These are phyloP conservation scores for Abscondita cerata DNA, from an alignment of 2,888 invertebrate species.

Conservation along the genomic window DNA sequence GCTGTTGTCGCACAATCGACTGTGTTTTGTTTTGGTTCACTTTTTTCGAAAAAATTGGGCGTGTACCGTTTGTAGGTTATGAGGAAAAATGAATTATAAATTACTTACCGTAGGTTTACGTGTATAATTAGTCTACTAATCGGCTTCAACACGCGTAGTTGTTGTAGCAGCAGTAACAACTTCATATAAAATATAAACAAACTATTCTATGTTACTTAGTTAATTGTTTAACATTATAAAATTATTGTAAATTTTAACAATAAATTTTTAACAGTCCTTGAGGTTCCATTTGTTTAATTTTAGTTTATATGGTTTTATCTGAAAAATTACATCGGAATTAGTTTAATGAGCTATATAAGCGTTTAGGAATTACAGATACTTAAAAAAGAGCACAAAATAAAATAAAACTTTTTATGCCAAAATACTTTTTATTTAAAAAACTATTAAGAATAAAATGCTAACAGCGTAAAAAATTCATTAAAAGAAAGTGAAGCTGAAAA, in stretches of 20 bases:
- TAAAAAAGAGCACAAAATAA: slow-evolving; percentile 43
- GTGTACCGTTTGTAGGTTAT: slow-evolving; percentile 41
- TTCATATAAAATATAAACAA: slow-evolving; percentile 30
- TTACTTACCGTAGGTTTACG: slow-evolving; percentile 28
- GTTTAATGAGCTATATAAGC: not conserved
- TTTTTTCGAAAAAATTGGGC: slow-evolving; percentile 51
- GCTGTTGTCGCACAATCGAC: slow-evolving; percentile 48
- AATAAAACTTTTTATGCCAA: slow-evolving; percentile 42
- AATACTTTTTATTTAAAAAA: slow-evolving; percentile 46
- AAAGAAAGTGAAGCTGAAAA: slow-evolving; percentile 38
- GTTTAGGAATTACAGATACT: slow-evolving; percentile 1
- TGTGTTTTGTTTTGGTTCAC: slow-evolving; percentile 51
- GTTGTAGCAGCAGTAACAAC: slow-evolving; percentile 20
- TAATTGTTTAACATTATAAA: slow-evolving; percentile 27
- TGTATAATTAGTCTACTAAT: not conserved
- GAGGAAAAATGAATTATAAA: not conserved
- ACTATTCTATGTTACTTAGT: slow-evolving; percentile 21
- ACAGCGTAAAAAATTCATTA: slow-evolving; percentile 50
- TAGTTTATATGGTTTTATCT: slow-evolving; percentile 26
- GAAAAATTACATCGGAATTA: slow-evolving; percentile 15
- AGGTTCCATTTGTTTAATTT: slow-evolving; percentile 14
- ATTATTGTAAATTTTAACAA: slow-evolving; percentile 25
- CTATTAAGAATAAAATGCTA: slow-evolving; percentile 45
- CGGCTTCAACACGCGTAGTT: slow-evolving; percentile 21
- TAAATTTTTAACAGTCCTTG: slow-evolving; percentile 25